A percentile compares a stretch with the other conserved stretches of the same genome.
phyloP scores from a whole-genome alignment of 1,140 invertebrate genomes.

The Drosophila biarmipes region DNA sequence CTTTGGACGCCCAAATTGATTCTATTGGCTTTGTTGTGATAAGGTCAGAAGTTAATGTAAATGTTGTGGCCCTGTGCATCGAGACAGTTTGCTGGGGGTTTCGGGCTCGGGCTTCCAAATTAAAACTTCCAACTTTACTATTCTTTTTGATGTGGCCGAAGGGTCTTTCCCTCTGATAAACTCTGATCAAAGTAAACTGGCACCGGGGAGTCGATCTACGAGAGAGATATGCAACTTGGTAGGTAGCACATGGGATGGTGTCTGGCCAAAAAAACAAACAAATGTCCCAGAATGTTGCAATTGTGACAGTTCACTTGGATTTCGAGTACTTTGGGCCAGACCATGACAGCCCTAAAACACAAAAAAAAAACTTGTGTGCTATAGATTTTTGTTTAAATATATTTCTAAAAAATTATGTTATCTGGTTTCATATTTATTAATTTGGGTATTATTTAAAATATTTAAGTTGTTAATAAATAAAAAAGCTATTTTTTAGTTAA shows the following conservation, averaged over 20 bases:
- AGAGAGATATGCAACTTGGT: slow-evolving; percentile 15
- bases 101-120: slow-evolving; percentile 59
- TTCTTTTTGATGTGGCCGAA: slow-evolving; percentile 48
- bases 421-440: no score
- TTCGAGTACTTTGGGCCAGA: neutral
- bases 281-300: neutral
- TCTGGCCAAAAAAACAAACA: slow-evolving; percentile 3
- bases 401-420: no score
- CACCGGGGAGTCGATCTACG: slow-evolving; percentile 28
- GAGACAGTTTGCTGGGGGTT: slow-evolving; percentile 60
- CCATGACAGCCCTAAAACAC: neutral
- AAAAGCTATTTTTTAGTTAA: no score
- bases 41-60: slow-evolving; percentile 81
- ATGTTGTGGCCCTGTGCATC: slow-evolving; percentile 69
- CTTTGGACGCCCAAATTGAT: slow-evolving; percentile 63
- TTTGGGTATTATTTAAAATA: no score
- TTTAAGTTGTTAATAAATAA: no score
- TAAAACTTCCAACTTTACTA: slow-evolving; percentile 63
- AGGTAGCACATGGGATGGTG: slow-evolving; percentile 4
- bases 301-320: neutral
- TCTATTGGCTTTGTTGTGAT: slow-evolving; percentile 79
- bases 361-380: neutral
- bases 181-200: slow-evolving; percentile 56
- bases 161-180: slow-evolving; percentile 24
- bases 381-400: no score